A percentile compares a stretch with the other conserved stretches of the same genome.
phyloP scores from a whole-genome alignment of 2,797 vertebrate species.

The Pelobates cultripes region DNA sequence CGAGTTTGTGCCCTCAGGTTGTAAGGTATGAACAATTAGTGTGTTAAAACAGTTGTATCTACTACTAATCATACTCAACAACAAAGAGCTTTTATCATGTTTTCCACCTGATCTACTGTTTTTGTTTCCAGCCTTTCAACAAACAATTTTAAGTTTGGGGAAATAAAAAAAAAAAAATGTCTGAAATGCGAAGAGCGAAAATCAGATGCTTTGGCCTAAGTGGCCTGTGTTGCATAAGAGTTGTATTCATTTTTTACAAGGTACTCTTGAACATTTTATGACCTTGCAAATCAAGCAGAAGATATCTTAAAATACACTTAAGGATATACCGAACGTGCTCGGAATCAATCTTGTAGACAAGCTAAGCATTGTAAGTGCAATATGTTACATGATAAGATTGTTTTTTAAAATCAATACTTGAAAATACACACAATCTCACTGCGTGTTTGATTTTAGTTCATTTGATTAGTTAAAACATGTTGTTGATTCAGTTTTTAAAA shows the following conservation, averaged over 20 bases:
- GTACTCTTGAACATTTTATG: conserved; percentile 55
- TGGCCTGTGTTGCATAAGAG: conserved; percentile 57
- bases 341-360: conserved; percentile 43
- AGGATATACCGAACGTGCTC: conserved; percentile 37
- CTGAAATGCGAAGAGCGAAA: conserved; percentile 61
- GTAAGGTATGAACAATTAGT: conserved; percentile 64
- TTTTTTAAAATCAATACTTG: conserved; percentile 43
- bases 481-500: too few species aligned
- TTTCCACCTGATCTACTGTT: conserved; percentile 68
- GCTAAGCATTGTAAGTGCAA: conserved; percentile 28
- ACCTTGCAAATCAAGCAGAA: conserved; percentile 51
- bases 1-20: conserved; percentile 64
- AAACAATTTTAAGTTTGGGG: conserved; percentile 62
- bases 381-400: conserved; percentile 43
- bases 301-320: conserved; percentile 52
- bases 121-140: conserved; percentile 65
- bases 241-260: conserved; percentile 59
- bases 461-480: too few species aligned
- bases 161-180: conserved; percentile 62
- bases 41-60: conserved; percentile 68
- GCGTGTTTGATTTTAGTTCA: conserved; percentile 8
- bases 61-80: conserved; percentile 68
- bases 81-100: conserved; percentile 69
- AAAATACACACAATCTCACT: conserved; percentile 10
- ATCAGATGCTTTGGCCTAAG: conserved; percentile 65